Evolutionary conservation across 1,140 invertebrate genomes (phyloP), one percentile per base, ranked within the genome.

Genomic region (Drosophila obscura): DNA sequence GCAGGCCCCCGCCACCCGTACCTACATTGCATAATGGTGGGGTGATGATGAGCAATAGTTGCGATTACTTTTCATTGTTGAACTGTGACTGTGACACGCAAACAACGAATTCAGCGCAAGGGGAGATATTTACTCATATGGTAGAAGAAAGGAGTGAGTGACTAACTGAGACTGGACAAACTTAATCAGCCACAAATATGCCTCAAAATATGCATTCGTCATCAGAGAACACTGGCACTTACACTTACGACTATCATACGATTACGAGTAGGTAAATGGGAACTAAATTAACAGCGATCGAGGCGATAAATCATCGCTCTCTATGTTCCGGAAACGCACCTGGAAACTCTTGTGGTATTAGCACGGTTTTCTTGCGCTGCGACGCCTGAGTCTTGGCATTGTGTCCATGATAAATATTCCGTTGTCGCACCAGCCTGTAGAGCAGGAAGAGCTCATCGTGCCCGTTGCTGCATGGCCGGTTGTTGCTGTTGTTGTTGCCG

Each of bases 301-400:
- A 31, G 16, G 49, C 59, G 24, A 62, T 53, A 53, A 62, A 45
- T 62, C 53, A 55, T 31, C 31, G 31, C 31, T 9, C 31, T 35
- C 28, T n/a, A 50, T 11, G 49, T 5, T 5, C 11, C 9, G 35
- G 35, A 39, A 50, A 71, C 87, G 89, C 56, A 92, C 91, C 91
- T 77, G 91, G 73, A 90, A 92, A 92, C 60, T 92, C 91, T 73
- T 92, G 91, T 22, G 91, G 91, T 77, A 92, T 92, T 16, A 91
- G 83, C 49, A 92, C 85, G 22, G 74, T 82, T 61, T 92, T 92
- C 22, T 92, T 92, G 41, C 91, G 85, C 62, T 84, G 88, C 45
- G 80, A 72, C 4, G 76, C 74, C 51, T 81, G 80, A 15, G 77
- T 69, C 55, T 92, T 92, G 35, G 88, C 74, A 73, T 92, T 92